Percentiles rank a stretch among this genome's conserved stretches.
Conservation (phyloP, 2,888 invertebrate species). For the Agrochola litura region DNA sequence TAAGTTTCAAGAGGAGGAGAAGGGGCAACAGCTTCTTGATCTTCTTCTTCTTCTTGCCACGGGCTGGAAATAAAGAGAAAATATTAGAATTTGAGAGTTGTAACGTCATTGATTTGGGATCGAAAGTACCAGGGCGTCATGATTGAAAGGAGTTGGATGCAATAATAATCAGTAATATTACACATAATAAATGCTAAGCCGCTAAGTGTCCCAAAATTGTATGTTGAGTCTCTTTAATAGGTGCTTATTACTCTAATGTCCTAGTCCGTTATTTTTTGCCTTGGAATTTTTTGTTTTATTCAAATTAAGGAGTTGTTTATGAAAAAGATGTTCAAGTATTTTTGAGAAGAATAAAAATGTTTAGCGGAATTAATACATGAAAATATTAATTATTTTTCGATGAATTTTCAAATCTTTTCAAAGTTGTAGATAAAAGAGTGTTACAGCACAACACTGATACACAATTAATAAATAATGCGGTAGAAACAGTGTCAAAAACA, state of each 20-base stretch:
- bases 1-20: conserved; percentile 94
- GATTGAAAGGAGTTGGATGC: background rate
- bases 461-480: background rate
- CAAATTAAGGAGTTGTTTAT: conserved; percentile 50
- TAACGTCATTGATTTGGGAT: background rate
- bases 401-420: background rate
- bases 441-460: background rate
- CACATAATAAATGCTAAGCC: conserved; percentile 20
- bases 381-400: background rate
- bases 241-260: conserved; percentile 41
- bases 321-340: conserved; percentile 50
- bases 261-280: conserved; percentile 33
- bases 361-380: background rate
- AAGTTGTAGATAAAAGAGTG: background rate
- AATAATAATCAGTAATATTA: conserved; percentile 14
- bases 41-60: conserved; percentile 95
- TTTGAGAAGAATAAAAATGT: background rate
- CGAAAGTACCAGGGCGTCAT: conserved; percentile 29
- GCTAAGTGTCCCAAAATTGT: conserved; percentile 23
- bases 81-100: conserved; percentile 1
- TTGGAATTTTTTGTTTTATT: conserved; percentile 29
- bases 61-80: conserved; percentile 88
- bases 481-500: conserved; percentile 4
- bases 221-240: conserved; percentile 42
- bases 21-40: conserved; percentile 94